These are phyloP conservation scores for Nerophis ophidion DNA, from an alignment of 2,113 vertebrate genomes.

Conservation along the genomic window DNA sequence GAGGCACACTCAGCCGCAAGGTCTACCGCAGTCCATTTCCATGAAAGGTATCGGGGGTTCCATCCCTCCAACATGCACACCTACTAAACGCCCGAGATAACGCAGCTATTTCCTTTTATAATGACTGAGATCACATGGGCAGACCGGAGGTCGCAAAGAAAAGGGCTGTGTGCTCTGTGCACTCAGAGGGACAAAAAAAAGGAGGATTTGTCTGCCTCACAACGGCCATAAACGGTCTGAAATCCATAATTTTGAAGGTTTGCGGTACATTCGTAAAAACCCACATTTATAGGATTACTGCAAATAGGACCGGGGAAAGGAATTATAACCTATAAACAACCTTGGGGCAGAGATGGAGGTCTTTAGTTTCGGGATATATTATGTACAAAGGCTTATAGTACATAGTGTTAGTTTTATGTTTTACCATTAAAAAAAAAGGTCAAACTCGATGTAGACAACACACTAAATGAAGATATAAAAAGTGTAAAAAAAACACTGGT, in stretches of 20 bases:
- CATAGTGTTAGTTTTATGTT: too few relatives aligned
- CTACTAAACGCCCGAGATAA: slow-evolving; percentile 37
- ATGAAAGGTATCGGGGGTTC: slow-evolving; percentile 24
- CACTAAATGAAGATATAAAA: neutral
- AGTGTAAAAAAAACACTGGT: too few relatives aligned
- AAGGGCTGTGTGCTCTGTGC: neutral
- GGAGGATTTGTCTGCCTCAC: slow-evolving; percentile 4
- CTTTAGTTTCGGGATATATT: neutral
- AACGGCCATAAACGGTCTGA: slow-evolving; percentile 12
- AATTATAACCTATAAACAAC: slow-evolving; percentile 1
- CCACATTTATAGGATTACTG: neutral
- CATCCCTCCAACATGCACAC: slow-evolving; percentile 14
- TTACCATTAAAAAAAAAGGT: neutral
- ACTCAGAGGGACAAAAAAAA: neutral
- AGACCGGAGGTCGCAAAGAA: slow-evolving; percentile 30
- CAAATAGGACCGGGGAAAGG: neutral
- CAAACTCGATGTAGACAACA: neutral
- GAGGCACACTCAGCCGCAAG: slow-evolving; percentile 37
- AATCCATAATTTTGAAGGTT: neutral
- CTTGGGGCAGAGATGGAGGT: neutral
- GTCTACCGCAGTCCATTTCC: slow-evolving; percentile 25
- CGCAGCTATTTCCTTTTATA: slow-evolving; percentile 24
- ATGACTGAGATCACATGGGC: slow-evolving; percentile 36
- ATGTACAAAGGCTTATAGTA: neutral
- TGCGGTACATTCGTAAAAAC: neutral